A percentile compares a stretch with the other conserved stretches of the same genome.
phyloP scores from a whole-genome alignment of 2,888 invertebrate genomes.

The Zygaena filipendulae region DNA sequence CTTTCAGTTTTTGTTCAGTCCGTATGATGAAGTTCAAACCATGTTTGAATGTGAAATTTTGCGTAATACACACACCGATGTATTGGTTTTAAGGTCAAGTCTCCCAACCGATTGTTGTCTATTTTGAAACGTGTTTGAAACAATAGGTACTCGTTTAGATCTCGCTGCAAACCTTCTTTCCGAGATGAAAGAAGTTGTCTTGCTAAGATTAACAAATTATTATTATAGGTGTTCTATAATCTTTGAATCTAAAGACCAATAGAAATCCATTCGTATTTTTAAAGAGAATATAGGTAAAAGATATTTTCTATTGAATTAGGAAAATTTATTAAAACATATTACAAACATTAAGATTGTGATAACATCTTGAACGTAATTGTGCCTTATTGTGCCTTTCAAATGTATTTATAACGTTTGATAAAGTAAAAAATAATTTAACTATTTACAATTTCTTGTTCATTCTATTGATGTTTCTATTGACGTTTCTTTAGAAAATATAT shows the following conservation, averaged over 20 bases:
- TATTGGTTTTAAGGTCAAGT: neutral
- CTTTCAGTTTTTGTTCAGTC: too few relatives aligned
- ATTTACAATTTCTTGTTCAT: slow-evolving; percentile 49
- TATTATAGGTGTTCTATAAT: slow-evolving; percentile 44
- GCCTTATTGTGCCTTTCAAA: slow-evolving; percentile 65
- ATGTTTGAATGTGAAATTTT: slow-evolving; percentile 18
- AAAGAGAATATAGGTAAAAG: too few relatives aligned
- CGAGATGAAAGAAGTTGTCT: slow-evolving; percentile 40
- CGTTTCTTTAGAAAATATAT: too few relatives aligned
- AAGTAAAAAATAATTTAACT: slow-evolving; percentile 40
- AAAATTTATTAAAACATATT: slow-evolving; percentile 23
- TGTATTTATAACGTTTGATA: slow-evolving; percentile 60
- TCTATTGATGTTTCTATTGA: slow-evolving; percentile 42
- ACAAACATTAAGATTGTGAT: slow-evolving; percentile 57
- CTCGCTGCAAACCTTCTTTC: slow-evolving; percentile 53
- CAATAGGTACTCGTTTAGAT: slow-evolving; percentile 20
- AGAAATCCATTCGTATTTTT: too few relatives aligned
- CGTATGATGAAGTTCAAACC: too few relatives aligned
- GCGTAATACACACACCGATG: neutral
- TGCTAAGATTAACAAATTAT: slow-evolving; percentile 31
- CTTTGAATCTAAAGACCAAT: slow-evolving; percentile 47
- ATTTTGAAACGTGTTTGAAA: slow-evolving; percentile 13
- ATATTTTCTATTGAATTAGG: too few relatives aligned
- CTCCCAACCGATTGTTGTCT: slow-evolving; percentile 1
- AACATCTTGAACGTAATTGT: slow-evolving; percentile 60